Base-by-base conservation (phyloP, 2,888 invertebrate species). In the Synergus itoensis region DNA sequence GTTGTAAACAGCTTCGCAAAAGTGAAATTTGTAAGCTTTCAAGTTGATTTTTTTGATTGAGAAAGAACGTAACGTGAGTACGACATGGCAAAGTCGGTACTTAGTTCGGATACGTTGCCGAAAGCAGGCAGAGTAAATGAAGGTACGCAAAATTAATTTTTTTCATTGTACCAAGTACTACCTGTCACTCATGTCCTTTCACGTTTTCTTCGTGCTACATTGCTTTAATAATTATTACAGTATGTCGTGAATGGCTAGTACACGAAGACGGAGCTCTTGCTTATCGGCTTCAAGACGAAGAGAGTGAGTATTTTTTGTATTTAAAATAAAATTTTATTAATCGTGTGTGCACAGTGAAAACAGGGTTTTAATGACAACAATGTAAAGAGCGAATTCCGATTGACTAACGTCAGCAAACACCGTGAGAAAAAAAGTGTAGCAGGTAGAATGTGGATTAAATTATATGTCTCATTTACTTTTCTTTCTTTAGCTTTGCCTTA, bases 201-300 rank as follows among this genome's bases (percentile, higher is more conserved):
- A 69, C 40, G 40, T 73, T 73, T 77, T 77, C 48, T 78, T 67
- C 36, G 75, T 64, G 18, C 16, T 63, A 40, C 40, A 65, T 73
- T 48, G n/a, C 28, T 8, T 69, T 69, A 81, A 81, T 83, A 84
- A 85, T 80, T 87, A 85, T 93, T 93, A 77, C 93, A 95, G 96
- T 97, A 80, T 96, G 97, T 89, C 95, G 96, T 86, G 96, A 97
- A 92, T 97, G 97, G 96, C 93, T 96, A 86, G 95, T 97, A 48
- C 95, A 96, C 88, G 97, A 97, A 93, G 97, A 97, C 92, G 95
- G 96, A 84, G 97, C 96, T 21, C 91, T 97, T 88, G 97, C 97
- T 11, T 95, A 97, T 92, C 94, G 95, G 85, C 93, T 97, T 48
- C 97, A 97, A 92, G 95, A 95, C 88, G 95, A 97, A 93, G 97